Evolutionary conservation across 2,888 invertebrate species (phyloP), one percentile per base, ranked within the genome.

Genomic region (Caenorhabditis becei): DNA sequence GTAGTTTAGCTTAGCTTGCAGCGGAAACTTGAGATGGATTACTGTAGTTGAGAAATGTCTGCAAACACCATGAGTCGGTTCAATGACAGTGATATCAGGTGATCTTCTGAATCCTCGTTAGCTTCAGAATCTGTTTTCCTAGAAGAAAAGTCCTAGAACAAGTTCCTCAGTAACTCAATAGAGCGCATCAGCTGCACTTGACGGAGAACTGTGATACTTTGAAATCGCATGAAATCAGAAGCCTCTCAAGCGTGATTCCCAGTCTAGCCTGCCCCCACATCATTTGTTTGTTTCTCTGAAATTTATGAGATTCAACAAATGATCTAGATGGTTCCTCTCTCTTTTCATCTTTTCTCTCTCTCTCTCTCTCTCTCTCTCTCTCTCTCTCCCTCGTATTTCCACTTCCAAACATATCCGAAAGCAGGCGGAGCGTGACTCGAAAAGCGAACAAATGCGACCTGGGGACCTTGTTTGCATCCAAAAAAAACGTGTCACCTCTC

Each of bases 371-470:
- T 51, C 51, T 63, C 51, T 41, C 44, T 32, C 18, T 32, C 24
- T 44, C 7, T 28, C n/a, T 41, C 67, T 18, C 56, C 37, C 14
- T 10, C 7, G n/a, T 41, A 2, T n/a, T 32, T 51, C 51, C n/a
- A 2, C 35, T 14, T 49, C 37, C n/a, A 16, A 37, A 35, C 20
- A 18, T 18, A 18, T 49, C 32, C 23, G 32, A 67, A 67, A 67
- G 56, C 67, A 67, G 58, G 23, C 61, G 61, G 61, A 70, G 70
- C 70, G 70, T 61, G 41, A 61, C 69, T 14, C 5, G 53, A 11
- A 26, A 53, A 53, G 49, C 61, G 59, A 70, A 70, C 69, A 70
- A 70, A 70, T 70, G 61, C 53, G 59, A 70, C 61, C 70, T 70
- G 61, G 23, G 56, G 59, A 5, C 26, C 49, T 35, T 65, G 32